Evolutionary conservation across 2,113 vertebrate genomes (phyloP).

Genomic region (Oryzias celebensis): DNA sequence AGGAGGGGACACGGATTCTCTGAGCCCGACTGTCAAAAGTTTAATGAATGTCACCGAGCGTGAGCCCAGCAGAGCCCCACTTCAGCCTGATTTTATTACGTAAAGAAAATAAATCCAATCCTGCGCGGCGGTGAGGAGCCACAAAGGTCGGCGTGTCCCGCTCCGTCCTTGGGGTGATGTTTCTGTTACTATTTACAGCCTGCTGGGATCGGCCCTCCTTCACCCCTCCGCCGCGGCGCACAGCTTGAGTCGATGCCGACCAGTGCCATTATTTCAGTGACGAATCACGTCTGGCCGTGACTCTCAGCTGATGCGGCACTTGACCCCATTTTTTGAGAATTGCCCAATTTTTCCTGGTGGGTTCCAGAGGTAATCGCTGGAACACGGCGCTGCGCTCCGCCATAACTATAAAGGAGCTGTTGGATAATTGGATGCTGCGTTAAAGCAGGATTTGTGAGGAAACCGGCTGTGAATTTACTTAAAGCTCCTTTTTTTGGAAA

Average conservation of each 20-base stretch:
- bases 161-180: conserved; percentile 58
- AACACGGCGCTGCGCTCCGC: conserved; percentile 16
- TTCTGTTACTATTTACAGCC: conserved; percentile 50
- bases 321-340: conserved; percentile 68
- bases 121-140: conserved; percentile 37
- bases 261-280: conserved; percentile 54
- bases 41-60: conserved; percentile 71
- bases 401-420: conserved; percentile 43
- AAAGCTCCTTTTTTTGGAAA: conserved; percentile 23
- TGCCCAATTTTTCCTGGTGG: conserved; percentile 46
- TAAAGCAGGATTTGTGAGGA: conserved; percentile 35
- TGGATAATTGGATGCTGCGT: conserved; percentile 49
- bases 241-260: conserved; percentile 38
- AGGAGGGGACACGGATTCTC: conserved; percentile 57
- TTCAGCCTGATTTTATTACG: conserved; percentile 59
- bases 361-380: conserved; percentile 48
- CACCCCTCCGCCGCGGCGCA: conserved; percentile 32
- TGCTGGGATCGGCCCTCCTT: conserved; percentile 52
- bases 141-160: conserved; percentile 44
- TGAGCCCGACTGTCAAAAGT: conserved; percentile 65
- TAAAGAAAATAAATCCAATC: conserved; percentile 62
- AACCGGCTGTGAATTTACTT: conserved; percentile 36
- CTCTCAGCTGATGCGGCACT: conserved; percentile 49
- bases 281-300: conserved; percentile 50
- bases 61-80: conserved; percentile 35